phyloP scores from a whole-genome alignment of 2,113 vertebrate species.

The Nothoprocta perdicaria region DNA sequence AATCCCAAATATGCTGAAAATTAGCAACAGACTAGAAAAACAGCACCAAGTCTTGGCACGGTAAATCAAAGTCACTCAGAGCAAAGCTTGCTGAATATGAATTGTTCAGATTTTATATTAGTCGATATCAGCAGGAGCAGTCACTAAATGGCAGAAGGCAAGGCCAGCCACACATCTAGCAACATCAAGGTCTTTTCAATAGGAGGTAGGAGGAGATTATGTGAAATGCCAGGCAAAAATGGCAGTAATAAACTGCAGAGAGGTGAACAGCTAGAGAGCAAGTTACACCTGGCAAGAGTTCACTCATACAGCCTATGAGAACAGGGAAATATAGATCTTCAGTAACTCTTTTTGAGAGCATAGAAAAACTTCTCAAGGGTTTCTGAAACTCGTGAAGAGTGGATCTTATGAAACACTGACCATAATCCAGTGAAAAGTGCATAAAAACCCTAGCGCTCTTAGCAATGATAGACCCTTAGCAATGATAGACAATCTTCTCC shows the following conservation, averaged over 20 bases:
- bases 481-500: background rate
- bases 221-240: background rate
- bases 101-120: background rate
- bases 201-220: background rate
- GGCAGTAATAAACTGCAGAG: background rate
- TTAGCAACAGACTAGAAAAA: background rate
- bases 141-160: background rate
- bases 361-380: rapidly evolving
- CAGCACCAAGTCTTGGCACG: background rate
- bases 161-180: background rate
- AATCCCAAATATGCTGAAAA: background rate
- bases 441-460: too few species aligned
- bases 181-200: background rate
- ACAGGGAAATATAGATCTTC: background rate
- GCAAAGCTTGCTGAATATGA: background rate
- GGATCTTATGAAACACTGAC: background rate
- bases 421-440: background rate
- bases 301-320: background rate
- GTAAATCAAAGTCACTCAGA: background rate
- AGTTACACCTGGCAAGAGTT: background rate
- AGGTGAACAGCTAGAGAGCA: background rate
- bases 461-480: background rate
- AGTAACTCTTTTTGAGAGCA: background rate
- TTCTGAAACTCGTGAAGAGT: background rate
- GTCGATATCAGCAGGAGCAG: background rate